Percentiles rank a stretch among this genome's conserved stretches.
Conservation (phyloP, 2,888 invertebrate species). For the Cerastis leucographa region DNA sequence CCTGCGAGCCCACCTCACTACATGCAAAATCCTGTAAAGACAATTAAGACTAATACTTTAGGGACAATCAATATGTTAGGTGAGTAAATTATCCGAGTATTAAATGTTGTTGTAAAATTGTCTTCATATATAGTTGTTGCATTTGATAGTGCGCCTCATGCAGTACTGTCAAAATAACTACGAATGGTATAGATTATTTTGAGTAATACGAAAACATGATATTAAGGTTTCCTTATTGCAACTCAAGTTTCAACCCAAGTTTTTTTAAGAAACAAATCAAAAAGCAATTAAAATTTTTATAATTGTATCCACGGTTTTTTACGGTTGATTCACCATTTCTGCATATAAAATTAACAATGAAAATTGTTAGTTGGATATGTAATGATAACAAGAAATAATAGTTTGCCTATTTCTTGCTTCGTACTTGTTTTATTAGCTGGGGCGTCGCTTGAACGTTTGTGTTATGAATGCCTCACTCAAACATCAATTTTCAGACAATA, state of each 20-base stretch:
- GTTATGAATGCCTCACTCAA: neutral
- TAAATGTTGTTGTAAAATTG: neutral
- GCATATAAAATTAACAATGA: constrained; percentile 9
- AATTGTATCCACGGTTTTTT: constrained; percentile 20
- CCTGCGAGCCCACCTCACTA: constrained; percentile 99
- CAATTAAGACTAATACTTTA: constrained; percentile 99
- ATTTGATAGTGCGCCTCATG: neutral
- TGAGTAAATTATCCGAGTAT: constrained; percentile 75
- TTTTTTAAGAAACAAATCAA: constrained; percentile 5
- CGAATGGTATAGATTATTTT: neutral
- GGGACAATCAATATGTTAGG: constrained; percentile 98
- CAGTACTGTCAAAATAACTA: neutral
- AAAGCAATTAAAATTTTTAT: constrained; percentile 18
- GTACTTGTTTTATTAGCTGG: neutral
- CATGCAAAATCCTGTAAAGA: constrained; percentile 99
- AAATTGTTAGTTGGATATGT: constrained; percentile 12
- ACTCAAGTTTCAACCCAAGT: no score
- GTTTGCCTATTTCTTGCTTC: neutral
- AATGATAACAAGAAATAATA: constrained; percentile 10
- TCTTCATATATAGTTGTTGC: neutral
- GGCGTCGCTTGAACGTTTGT: neutral
- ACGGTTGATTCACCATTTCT: neutral
- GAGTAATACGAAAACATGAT: neutral
- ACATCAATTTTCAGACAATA: neutral
- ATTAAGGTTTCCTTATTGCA: neutral